Conservation (phyloP, 2,888 invertebrate genomes). For the Tenthredo livida region DNA sequence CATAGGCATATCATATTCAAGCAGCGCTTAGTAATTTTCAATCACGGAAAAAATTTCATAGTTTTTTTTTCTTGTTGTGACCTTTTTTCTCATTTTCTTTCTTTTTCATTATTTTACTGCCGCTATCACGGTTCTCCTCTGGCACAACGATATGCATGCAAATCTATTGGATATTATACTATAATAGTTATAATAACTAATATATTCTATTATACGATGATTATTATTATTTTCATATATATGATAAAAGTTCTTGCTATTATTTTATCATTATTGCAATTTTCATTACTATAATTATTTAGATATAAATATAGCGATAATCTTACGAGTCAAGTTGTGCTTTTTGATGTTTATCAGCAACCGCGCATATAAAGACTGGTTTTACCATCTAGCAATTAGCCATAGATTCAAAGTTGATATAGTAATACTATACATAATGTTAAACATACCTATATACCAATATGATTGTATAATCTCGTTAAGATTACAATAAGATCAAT, state of each 20-base stretch:
- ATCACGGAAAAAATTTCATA: not conserved
- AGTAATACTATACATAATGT: conserved; percentile 14
- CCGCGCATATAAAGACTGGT: conserved; percentile 53
- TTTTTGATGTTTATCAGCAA: conserved; percentile 51
- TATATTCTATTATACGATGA: conserved; percentile 3
- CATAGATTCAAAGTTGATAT: conserved; percentile 42
- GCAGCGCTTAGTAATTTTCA: not conserved
- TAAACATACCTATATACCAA: conserved; percentile 24
- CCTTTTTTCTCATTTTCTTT: not conserved
- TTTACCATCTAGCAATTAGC: conserved; percentile 52
- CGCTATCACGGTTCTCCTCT: conserved; percentile 39
- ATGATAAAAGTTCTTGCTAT: not conserved
- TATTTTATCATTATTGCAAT: not conserved
- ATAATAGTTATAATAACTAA: not conserved
- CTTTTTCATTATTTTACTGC: not conserved
- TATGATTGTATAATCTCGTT: conserved; percentile 27
- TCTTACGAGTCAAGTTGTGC: conserved; percentile 32
- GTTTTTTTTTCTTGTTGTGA: not conserved
- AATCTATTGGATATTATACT: conserved; percentile 16
- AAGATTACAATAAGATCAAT: conserved; percentile 5
- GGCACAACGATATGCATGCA: conserved; percentile 25
- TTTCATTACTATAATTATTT: conserved; percentile 20
- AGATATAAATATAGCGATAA: not conserved
- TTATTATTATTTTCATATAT: not conserved
- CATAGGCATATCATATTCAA: conserved; percentile 1